Percentiles rank a stretch among this genome's conserved stretches.
Evolutionary conservation across 2,888 invertebrate species (phyloP).

Genomic region (Penaeus monodon): DNA sequence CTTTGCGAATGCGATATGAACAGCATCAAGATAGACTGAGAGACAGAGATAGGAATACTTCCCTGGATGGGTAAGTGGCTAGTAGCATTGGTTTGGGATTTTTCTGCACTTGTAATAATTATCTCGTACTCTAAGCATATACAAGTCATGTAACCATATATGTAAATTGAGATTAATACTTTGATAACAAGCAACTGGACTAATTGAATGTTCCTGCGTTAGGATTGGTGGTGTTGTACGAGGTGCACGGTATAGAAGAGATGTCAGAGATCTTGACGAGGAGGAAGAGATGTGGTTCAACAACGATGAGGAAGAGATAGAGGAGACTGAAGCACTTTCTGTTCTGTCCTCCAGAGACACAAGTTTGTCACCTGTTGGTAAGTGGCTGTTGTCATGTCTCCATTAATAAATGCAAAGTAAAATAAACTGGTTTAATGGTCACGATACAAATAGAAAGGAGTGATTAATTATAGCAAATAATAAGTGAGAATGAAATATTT

Average conservation of each 20-base stretch:
- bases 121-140: background rate
- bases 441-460: no score
- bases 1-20: conserved; percentile 88
- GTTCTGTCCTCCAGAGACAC: conserved; percentile 34
- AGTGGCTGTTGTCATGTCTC: background rate
- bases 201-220: background rate
- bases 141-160: no score
- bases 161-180: no score
- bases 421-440: no score
- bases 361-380: conserved; percentile 29
- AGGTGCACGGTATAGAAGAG: conserved; percentile 82
- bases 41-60: conserved; percentile 82
- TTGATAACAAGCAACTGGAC: conserved; percentile 78
- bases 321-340: conserved; percentile 68
- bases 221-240: conserved; percentile 41
- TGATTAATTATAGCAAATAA: no score
- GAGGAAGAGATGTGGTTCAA: conserved; percentile 99
- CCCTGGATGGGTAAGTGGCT: conserved; percentile 77
- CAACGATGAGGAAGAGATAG: conserved; percentile 93
- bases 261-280: conserved; percentile 93
- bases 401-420: no score
- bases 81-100: background rate
- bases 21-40: conserved; percentile 92
- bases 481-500: no score
- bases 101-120: background rate